A percentile compares a stretch with the other conserved stretches of the same genome.
These are phyloP conservation scores for Hylaea fasciaria DNA, from an alignment of 2,888 invertebrate genomes.

Conservation along the genomic window DNA sequence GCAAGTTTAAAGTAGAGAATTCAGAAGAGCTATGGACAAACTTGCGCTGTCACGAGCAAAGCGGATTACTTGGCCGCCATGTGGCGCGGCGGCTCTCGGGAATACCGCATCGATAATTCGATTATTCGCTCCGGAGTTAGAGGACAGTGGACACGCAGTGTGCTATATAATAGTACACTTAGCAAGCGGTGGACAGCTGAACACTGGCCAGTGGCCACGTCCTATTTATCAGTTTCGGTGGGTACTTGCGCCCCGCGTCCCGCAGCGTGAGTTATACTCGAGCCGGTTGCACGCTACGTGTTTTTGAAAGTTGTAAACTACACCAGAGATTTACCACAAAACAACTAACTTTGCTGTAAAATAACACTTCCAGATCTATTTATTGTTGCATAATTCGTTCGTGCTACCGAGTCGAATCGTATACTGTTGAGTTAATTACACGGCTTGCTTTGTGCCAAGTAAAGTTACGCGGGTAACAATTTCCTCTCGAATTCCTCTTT, in stretches of 20 bases:
- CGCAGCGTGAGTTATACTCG: constrained; percentile 34
- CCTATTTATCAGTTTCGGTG: constrained; percentile 36
- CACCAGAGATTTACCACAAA: constrained; percentile 34
- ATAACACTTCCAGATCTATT: constrained; percentile 25
- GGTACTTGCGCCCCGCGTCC: constrained; percentile 33
- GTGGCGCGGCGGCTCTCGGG: constrained; percentile 47
- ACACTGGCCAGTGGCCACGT: constrained; percentile 19
- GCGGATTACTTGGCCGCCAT: constrained; percentile 63
- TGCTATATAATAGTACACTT: constrained; percentile 27
- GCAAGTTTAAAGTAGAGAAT: constrained; percentile 69
- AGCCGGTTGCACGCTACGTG: constrained; percentile 40
- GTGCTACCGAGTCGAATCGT: constrained; percentile 16
- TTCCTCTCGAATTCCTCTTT: constrained; percentile 16
- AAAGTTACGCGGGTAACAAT: constrained; percentile 12
- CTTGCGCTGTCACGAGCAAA: constrained; percentile 65
- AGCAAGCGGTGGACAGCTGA: constrained; percentile 14
- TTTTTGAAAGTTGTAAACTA: constrained; percentile 37
- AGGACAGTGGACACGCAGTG: constrained; percentile 44
- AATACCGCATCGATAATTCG: constrained; percentile 64
- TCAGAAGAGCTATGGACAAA: constrained; percentile 69
- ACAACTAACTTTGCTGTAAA: constrained; percentile 30
- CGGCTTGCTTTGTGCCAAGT: constrained; percentile 19
- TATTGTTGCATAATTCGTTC: constrained; percentile 23
- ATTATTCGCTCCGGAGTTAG: constrained; percentile 57
- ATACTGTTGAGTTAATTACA: constrained; percentile 22